Conservation (phyloP, 2,888 invertebrate genomes). For the Xylota segnis region DNA sequence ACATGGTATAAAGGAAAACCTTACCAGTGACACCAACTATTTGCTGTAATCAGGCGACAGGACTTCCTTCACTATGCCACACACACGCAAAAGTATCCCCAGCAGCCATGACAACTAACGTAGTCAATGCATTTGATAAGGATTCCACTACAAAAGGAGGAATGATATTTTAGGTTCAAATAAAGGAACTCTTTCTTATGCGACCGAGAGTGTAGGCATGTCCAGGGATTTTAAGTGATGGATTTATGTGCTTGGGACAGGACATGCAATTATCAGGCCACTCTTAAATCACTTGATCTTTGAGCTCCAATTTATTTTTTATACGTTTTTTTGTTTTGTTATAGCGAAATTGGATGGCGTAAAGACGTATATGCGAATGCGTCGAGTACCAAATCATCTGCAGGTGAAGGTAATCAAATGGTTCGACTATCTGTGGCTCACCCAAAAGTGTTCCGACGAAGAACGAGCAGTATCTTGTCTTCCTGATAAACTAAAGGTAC, state of each 20-base stretch:
- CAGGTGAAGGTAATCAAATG: constrained; percentile 99
- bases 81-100: constrained; percentile 19
- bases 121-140: constrained; percentile 36
- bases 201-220: constrained; percentile 33
- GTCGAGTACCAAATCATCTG: constrained; percentile 96
- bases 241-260: constrained; percentile 53
- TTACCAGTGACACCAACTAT: constrained; percentile 57
- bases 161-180: constrained; percentile 19
- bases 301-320: constrained; percentile 2
- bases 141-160: neutral
- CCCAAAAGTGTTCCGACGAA: constrained; percentile 99
- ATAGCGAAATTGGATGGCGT: constrained; percentile 98
- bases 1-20: constrained; percentile 50
- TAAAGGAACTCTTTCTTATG: constrained; percentile 19
- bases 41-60: constrained; percentile 67
- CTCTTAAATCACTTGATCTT: constrained; percentile 36
- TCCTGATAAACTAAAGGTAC: constrained; percentile 96
- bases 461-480: constrained; percentile 97
- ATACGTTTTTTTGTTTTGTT: constrained; percentile 82
- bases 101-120: constrained; percentile 20
- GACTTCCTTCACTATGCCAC: constrained; percentile 21
- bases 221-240: constrained; percentile 55
- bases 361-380: constrained; percentile 99
- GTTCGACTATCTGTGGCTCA: constrained; percentile 99
- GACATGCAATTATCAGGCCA: constrained; percentile 48